These are phyloP conservation scores for Blastomussa wellsi DNA, from an alignment of 92 coral and sea anemone genomes.

Conservation along the genomic window DNA sequence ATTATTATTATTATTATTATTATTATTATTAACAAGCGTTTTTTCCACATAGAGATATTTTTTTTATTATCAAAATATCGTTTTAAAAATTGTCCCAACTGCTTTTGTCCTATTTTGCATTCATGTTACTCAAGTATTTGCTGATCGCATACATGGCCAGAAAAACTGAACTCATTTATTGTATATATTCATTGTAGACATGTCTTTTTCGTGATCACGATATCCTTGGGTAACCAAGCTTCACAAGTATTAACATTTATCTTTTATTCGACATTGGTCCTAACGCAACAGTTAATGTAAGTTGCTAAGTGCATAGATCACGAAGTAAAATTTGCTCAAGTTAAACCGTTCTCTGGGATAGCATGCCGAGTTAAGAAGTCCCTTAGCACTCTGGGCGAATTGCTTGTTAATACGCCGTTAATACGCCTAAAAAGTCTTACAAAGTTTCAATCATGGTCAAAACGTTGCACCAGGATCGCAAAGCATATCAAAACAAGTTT, in stretches of 20 bases:
- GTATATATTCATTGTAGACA: neutral
- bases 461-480: neutral
- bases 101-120: too few species aligned
- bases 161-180: neutral
- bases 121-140: too few species aligned
- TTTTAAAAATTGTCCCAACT: too few species aligned
- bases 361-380: too few species aligned
- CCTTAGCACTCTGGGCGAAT: too few species aligned
- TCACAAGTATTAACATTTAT: neutral
- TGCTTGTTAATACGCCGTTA: too few species aligned
- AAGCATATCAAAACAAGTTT: neutral
- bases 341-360: neutral
- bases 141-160: too few species aligned
- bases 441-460: neutral
- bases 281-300: neutral
- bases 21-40: too few species aligned
- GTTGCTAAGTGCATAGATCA: neutral
- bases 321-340: neutral
- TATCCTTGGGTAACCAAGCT: constrained; percentile 9
- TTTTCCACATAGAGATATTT: too few species aligned
- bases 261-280: neutral
- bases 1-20: too few species aligned
- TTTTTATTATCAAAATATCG: too few species aligned
- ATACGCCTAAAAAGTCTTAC: too few species aligned
- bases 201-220: neutral